These are phyloP conservation scores for Cerastis leucographa DNA, from an alignment of 2,888 invertebrate genomes.

Conservation along the genomic window DNA sequence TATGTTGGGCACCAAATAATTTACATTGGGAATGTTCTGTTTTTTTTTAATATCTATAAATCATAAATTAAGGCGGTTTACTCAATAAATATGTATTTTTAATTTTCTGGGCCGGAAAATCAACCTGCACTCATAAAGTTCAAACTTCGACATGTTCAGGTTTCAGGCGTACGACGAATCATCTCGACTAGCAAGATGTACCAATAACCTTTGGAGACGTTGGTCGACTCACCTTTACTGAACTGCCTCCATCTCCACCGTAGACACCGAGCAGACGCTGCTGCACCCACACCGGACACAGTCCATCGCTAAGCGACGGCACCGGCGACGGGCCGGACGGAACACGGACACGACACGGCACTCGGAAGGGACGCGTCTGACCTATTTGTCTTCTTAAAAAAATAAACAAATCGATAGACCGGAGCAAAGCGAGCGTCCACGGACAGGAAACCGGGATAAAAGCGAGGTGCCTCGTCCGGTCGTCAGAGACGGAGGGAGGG, in stretches of 20 bases:
- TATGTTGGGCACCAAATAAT: neutral
- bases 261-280: conserved; percentile 53
- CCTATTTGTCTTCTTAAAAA: conserved; percentile 86
- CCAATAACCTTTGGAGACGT: neutral
- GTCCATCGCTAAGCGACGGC: conserved; percentile 66
- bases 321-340: conserved; percentile 68
- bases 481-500: conserved; percentile 69
- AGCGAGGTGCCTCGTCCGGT: conserved; percentile 84
- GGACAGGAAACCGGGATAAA: conserved; percentile 90
- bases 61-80: neutral
- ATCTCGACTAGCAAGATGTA: neutral
- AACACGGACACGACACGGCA: conserved; percentile 70
- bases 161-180: neutral
- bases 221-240: conserved; percentile 64
- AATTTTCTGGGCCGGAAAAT: neutral
- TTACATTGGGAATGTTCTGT: neutral
- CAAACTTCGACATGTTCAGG: neutral
- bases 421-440: conserved; percentile 87
- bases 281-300: conserved; percentile 63
- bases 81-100: neutral
- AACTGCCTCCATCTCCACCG: conserved; percentile 56
- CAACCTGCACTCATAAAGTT: neutral
- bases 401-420: conserved; percentile 90
- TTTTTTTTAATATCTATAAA: neutral
- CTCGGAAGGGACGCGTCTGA: conserved; percentile 79